phyloP scores from a whole-genome alignment of 2,113 vertebrate genomes.

The Corvus moneduloides region DNA sequence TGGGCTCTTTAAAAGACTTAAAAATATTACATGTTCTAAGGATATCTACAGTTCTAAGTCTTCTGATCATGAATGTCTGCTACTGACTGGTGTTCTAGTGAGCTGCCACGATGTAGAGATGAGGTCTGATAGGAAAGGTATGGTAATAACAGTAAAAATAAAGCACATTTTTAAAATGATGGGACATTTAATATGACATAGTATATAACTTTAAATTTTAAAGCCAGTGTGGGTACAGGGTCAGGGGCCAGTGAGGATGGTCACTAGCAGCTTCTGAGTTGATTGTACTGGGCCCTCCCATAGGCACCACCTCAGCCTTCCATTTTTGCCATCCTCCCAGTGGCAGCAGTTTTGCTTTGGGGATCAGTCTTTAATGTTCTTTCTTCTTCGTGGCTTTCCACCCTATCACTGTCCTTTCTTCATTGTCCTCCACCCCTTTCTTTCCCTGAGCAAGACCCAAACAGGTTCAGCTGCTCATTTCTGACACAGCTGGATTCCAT shows the following conservation, averaged over 20 bases:
- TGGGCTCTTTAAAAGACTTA: background rate
- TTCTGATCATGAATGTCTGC: background rate
- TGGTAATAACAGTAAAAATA: background rate
- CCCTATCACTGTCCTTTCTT: background rate
- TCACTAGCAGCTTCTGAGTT: background rate
- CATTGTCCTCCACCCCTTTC: background rate
- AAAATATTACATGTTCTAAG: background rate
- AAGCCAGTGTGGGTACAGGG: background rate
- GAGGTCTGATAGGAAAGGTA: background rate
- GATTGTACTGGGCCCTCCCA: background rate
- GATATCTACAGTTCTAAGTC: background rate
- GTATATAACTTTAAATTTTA: background rate
- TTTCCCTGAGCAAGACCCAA: background rate
- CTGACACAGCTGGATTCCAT: background rate
- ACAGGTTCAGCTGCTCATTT: background rate
- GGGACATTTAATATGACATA: background rate
- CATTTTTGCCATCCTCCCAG: background rate
- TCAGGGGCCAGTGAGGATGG: background rate
- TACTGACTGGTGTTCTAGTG: background rate
- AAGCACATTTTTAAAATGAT: background rate
- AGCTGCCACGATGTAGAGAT: background rate
- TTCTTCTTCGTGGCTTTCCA: background rate
- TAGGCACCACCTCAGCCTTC: background rate
- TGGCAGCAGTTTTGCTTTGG: background rate
- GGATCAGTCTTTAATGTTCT: rapidly evolving